These are phyloP conservation scores for Crotalus horridus DNA, from an alignment of 2,113 vertebrate species.

Conservation along the genomic window DNA sequence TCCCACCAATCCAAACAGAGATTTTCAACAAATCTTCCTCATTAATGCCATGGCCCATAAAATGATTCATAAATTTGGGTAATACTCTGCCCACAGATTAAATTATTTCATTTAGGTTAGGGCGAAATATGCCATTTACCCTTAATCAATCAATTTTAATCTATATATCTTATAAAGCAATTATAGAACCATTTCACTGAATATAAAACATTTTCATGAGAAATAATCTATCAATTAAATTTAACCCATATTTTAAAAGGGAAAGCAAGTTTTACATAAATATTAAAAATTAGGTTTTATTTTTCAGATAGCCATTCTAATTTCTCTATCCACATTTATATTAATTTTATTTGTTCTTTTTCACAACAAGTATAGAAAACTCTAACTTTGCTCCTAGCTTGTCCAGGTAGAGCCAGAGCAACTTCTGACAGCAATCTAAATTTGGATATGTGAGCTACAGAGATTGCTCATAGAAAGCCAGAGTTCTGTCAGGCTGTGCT, in stretches of 20 bases:
- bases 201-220: neutral
- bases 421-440: neutral
- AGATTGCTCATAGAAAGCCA: neutral
- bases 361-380: neutral
- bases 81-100: neutral
- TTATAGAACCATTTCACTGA: neutral
- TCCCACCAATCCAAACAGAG: neutral
- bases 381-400: neutral
- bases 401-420: neutral
- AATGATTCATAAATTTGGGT: neutral
- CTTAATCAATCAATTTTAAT: neutral
- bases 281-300: neutral
- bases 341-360: neutral
- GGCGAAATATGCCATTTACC: neutral
- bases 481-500: neutral
- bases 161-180: neutral
- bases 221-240: neutral
- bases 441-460: neutral
- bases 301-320: neutral
- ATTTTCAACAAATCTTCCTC: neutral
- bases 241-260: neutral
- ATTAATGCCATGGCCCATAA: neutral
- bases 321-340: neutral
- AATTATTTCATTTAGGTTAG: neutral
- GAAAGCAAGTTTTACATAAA: neutral